phyloP scores from a whole-genome alignment of 2,113 vertebrate genomes.

The Eonycteris spelaea region DNA sequence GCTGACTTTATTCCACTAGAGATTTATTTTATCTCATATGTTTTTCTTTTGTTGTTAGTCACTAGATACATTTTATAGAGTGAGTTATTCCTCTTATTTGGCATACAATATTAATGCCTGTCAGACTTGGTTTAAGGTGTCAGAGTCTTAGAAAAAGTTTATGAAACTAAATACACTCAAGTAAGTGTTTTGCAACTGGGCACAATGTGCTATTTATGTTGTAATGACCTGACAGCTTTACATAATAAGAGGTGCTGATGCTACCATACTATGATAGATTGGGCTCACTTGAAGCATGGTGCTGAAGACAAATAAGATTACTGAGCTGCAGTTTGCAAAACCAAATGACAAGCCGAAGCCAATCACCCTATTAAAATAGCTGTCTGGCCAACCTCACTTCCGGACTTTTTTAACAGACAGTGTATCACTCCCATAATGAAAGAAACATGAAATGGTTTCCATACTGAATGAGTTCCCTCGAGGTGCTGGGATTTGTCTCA shows the following conservation, averaged over 20 bases:
- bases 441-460: slow-evolving; percentile 80
- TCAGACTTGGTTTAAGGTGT: slow-evolving; percentile 81
- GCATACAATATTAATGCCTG: slow-evolving; percentile 75
- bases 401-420: slow-evolving; percentile 78
- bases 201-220: slow-evolving; percentile 79
- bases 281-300: slow-evolving; percentile 69
- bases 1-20: slow-evolving; percentile 29
- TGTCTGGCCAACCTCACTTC: slow-evolving; percentile 71
- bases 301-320: slow-evolving; percentile 63
- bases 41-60: slow-evolving; percentile 51
- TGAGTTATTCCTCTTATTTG: slow-evolving; percentile 72
- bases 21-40: slow-evolving; percentile 29
- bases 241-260: slow-evolving; percentile 77
- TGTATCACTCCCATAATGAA: slow-evolving; percentile 78
- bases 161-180: slow-evolving; percentile 81
- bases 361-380: slow-evolving; percentile 77
- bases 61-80: slow-evolving; percentile 30
- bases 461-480: slow-evolving; percentile 76
- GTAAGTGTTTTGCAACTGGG: slow-evolving; percentile 77
- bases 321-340: slow-evolving; percentile 64
- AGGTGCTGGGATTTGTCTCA: slow-evolving; percentile 82
- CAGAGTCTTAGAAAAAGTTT: slow-evolving; percentile 78
- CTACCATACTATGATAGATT: slow-evolving; percentile 71
- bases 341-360: slow-evolving; percentile 50
- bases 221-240: slow-evolving; percentile 80